Evolutionary conservation across 1,140 invertebrate species (phyloP), one percentile per base, ranked within the genome.

Genomic region (Aphidius ervi): DNA sequence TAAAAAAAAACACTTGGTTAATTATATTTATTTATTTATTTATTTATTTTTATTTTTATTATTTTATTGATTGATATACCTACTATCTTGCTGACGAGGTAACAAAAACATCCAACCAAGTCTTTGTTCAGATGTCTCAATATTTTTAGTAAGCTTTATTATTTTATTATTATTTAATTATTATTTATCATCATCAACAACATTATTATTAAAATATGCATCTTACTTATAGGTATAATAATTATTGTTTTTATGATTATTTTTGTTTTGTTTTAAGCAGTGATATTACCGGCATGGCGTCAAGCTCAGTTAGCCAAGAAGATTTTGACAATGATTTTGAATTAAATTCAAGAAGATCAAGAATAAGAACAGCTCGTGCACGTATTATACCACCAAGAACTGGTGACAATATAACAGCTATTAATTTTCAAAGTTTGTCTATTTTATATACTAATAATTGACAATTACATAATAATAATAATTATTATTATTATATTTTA

Each of bases 291-390:
- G 69, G 72, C 47, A 87, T 87, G 85, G 85, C 85, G 66, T 87
- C 85, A 6, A 86, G 85, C 67, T 87, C 85, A 9, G 83, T 87
- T 20, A 86, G 85, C 67, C 85, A 87, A 69, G 85, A 87, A 67
- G 85, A 87, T 69, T 79, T 84, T 54, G 85, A 86, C 45, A 80
- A 81, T 67, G 86, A 87, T 65, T 85, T 82, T 65, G 84, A 85
- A 52, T 72, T 81, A 6, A 80, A 75, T 9, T 81, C 80, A 10
- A 75, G 84, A 8, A 70, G 84, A 59, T 82, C 82, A 45, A 77
- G 82, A 45, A 84, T 85, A 53, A 74, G 85, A 52, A 83, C 81
- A 4, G 80, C 84, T 3, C 67, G 85, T 61, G 82, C 82, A 8
- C 69, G 83, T 42, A 76, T 81, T 39, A 78, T 78, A 6, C 80